Base-by-base conservation (phyloP, 53 echinoderm and acorn worm species). In the Arbacia lixula region DNA sequence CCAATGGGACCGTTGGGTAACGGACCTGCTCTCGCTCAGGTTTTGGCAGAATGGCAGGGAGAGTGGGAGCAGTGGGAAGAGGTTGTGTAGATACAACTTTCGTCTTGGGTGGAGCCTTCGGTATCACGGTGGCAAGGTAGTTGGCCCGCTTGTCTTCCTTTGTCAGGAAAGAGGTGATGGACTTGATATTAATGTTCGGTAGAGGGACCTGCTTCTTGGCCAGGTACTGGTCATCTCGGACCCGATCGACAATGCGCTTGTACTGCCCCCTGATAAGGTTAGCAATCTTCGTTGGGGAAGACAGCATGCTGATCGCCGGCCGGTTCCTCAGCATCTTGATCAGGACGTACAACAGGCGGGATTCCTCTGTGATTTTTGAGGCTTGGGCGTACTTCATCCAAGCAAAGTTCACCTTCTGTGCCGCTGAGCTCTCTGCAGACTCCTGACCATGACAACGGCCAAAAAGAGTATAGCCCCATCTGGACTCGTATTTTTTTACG, bases 361-460 rank as follows among this genome's bases (percentile, higher is more conserved):
- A 87, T 65, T 87, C 87, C 5, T 87, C 91, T 51, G 87, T 83
- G 5, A 91, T 91, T 53, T 49, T 20, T 27, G 77, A 58, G 21
- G 87, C 87, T 76, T 91, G 91, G 25, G 91, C 84, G 75, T 85
- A 90, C 61, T 52, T 64, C 86, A 86, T 86, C 90, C 86, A 90
- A 12, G 71, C 84, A 54, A 90, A 86, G 64, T 86, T 90, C 50
- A 78, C 82, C 83, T 90, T 89, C 53, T 86, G 86, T 14, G 86
- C 90, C 40, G 90, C 90, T 55, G 73, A 84, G 68, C 12, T 89
- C 53, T 89, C 49, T 26, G 72, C 26, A 27, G 72, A 72, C 33
- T 72, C 72, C 72, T 43, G 72, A 72, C 87, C 87, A 66, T 76
- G 81, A 58, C 80, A 80, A 17, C 81, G 37, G 38, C 87, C 87